Evolutionary conservation across 2,113 vertebrate species (phyloP).

Genomic region (Phalacrocorax aristotelis): DNA sequence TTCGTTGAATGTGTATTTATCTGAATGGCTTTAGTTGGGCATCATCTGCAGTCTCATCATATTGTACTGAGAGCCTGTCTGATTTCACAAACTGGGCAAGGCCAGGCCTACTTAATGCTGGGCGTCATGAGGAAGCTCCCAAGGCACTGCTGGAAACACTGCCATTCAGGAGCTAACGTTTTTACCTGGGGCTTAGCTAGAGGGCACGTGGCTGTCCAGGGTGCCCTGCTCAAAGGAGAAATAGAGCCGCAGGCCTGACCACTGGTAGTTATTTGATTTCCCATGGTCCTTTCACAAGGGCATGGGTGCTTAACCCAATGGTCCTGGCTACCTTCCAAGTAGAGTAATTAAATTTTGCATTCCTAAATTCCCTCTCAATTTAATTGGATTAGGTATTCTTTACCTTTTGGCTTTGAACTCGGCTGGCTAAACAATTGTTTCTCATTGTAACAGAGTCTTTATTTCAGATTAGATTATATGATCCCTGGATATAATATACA

Average conservation of each 20-base stretch:
- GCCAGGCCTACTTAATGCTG: background rate
- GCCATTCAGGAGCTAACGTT: background rate
- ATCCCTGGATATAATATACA: background rate
- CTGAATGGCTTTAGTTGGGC: background rate
- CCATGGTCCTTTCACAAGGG: background rate
- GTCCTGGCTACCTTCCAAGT: background rate
- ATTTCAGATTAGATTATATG: background rate
- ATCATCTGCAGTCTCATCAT: background rate
- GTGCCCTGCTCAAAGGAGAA: background rate
- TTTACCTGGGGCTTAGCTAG: background rate
- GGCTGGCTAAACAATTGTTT: background rate
- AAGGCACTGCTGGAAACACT: background rate
- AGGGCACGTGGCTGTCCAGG: background rate
- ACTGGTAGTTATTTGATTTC: background rate
- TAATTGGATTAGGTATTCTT: constrained; percentile 5
- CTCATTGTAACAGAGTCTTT: background rate
- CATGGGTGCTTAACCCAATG: background rate
- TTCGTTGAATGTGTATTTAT: background rate
- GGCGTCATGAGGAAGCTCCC: background rate
- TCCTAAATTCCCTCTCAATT: background rate
- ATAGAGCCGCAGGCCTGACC: rapidly evolving
- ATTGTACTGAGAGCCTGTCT: background rate
- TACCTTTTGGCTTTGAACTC: background rate
- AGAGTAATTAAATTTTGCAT: background rate
- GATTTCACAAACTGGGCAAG: background rate